Percentiles rank a stretch among this genome's conserved stretches.
Evolutionary conservation across 2,888 invertebrate genomes (phyloP).

Genomic region (Neria commutata): DNA sequence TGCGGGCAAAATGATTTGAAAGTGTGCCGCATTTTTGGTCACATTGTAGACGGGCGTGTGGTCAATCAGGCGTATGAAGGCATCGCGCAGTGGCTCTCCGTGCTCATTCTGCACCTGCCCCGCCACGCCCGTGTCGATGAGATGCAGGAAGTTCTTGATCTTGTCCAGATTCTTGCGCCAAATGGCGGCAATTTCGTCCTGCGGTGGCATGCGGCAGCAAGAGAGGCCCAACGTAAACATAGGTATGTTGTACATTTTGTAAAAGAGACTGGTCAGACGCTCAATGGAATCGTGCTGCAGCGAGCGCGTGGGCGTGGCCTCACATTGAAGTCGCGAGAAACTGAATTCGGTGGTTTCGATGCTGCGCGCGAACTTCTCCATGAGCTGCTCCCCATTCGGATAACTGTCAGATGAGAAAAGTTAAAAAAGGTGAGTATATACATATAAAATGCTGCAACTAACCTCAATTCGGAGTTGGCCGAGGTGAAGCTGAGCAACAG

Average conservation of each 20-base stretch:
- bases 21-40: conserved; percentile 73
- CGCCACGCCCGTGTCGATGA: conserved; percentile 72
- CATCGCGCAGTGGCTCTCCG: conserved; percentile 72
- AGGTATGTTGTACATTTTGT: conserved; percentile 69
- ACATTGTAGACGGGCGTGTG: conserved; percentile 66
- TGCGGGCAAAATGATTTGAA: conserved; percentile 73
- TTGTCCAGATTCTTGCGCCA: conserved; percentile 75
- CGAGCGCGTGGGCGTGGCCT: conserved; percentile 38
- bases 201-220: conserved; percentile 82
- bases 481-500: conserved; percentile 76
- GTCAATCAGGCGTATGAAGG: conserved; percentile 70
- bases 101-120: conserved; percentile 74
- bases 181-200: conserved; percentile 70
- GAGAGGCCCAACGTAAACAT: conserved; percentile 75
- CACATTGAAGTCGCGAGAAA: conserved; percentile 48
- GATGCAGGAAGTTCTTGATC: conserved; percentile 68
- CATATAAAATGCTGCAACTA: conserved; percentile 31
- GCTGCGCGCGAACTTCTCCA: conserved; percentile 51
- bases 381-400: conserved; percentile 49
- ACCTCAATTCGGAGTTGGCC: conserved; percentile 72
- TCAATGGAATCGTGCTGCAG: conserved; percentile 57
- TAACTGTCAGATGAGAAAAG: conserved; percentile 35
- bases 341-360: conserved; percentile 54
- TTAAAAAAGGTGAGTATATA: not conserved
- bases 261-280: conserved; percentile 67